Percentiles rank a stretch among this genome's conserved stretches.
phyloP scores from a whole-genome alignment of 2,888 invertebrate species.

The Heliconius sara region DNA sequence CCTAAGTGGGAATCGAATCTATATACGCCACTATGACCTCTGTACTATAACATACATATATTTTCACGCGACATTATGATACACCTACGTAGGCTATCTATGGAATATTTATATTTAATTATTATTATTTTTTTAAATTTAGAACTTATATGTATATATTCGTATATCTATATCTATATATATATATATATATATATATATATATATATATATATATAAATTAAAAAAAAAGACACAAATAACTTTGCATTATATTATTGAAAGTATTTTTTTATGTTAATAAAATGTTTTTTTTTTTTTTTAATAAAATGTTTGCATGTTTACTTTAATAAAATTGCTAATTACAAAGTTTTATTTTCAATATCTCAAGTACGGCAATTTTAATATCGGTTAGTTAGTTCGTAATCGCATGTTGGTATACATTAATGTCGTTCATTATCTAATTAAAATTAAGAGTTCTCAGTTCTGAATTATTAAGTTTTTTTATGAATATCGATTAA shows the following conservation, averaged over 20 bases:
- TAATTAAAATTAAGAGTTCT: not conserved
- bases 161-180: not conserved
- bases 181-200: no score
- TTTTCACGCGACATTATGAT: no score
- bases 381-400: not conserved
- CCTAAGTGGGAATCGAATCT: no score
- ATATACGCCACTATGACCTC: no score
- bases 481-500: constrained; percentile 1
- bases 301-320: not conserved
- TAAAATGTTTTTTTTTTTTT: not conserved
- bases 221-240: not conserved
- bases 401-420: not conserved
- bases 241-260: not conserved
- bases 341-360: not conserved
- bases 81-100: no score
- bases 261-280: not conserved
- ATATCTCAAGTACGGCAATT: not conserved
- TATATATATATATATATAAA: not conserved
- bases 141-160: not conserved
- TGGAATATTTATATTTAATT: no score
- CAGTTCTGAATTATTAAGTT: not conserved
- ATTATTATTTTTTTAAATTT: no score
- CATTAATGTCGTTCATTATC: not conserved
- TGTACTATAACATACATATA: no score
- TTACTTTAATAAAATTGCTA: not conserved